Evolutionary conservation across 2,888 invertebrate species (phyloP), one percentile per base, ranked within the genome.

Genomic region (Lepidocyrtoides sp.): DNA sequence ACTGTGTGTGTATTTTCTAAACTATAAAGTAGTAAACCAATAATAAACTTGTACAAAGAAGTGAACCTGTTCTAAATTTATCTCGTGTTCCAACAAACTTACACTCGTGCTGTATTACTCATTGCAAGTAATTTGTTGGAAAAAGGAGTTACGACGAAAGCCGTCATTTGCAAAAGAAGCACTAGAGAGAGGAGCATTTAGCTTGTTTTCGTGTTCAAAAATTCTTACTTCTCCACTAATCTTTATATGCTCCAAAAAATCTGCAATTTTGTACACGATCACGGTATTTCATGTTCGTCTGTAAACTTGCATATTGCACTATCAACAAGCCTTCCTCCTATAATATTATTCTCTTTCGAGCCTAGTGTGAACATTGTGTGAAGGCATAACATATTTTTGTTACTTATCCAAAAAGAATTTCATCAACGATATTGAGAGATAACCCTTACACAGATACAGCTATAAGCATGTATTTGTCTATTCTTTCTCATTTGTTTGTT

Each of bases 51-150:
- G n/a, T 60, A 14, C 7, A 36, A 41, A 32, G n/a, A n/a, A 26
- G 26, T 36, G 57, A 66, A 54, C 29, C 12, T 36, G 72, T 84
- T 84, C 84, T 84, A 84, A 84, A 84, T 84, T 84, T 84, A 84
- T 84, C 84, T 48, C 57, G 72, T 36, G n/a, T 57, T 57, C 41
- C 36, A 54, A 72, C 29, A 5, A 41, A 41, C 14, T 2, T 5
- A 51, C 26, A 23, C 41, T 44, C 44, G 12, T 72, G n/a, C 14
- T 26, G 75, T 44, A 29, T 75, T 75, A 51, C 75, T 75, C 75
- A 75, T 51, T 51, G 36, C 14, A 69, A 66, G 36, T 36, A 4
- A 36, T 36, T 36, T 36, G 36, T 8, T 48, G 75, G 48, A n/a
- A 75, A 51, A 51, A 7, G 3, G 4, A 26, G 17, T n/a, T 10